Evolutionary conservation across 2,113 vertebrate genomes (phyloP), one percentile per base, ranked within the genome.

Genomic region (Gymnobelideus leadbeateri): DNA sequence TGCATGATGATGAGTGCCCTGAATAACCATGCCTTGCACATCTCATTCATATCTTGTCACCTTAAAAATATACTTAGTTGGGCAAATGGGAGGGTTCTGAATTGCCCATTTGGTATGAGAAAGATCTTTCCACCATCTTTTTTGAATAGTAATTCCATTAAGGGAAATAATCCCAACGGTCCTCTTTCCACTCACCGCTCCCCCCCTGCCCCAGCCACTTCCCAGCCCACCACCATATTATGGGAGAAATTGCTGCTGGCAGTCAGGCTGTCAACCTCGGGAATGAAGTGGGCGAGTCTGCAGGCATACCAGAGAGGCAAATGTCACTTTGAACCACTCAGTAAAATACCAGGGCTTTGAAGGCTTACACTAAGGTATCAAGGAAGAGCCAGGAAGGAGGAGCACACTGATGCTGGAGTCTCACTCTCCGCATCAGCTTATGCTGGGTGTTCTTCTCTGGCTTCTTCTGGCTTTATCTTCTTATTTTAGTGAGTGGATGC

Each of bases 1-100:
- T 97, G 92, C 95, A 95, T 97, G 96, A 96, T 95, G 97, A 97
- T 96, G 95, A 97, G 94, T 52, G 92, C 92, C 84, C 94, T 91
- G 92, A 92, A 50, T 91, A 96, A 96, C 94, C 84, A 92, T 46
- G 94, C 54, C 91, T 77, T 95, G 94, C 95, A 93, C 91, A 91
- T 96, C 96, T 96, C 96, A 94, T 96, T 97, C 94, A 95, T 95
- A 51, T 90, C 96, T 94, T 97, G 97, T 97, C 98, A 97, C 95
- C 96, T 97, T 95, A 95, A 95, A 97, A 97, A 96, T 91, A 96
- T 25, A 96, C 95, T 93, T 93, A 68, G 96, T 91, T 95, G 95
- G 94, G 93, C 92, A 97, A 96, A 97, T 90, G 47, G 92, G 68
- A 97, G 92, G 93, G 92, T 97, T 97, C 95, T 96, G 91, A 96